These are phyloP conservation scores for Eriocheir sinensis DNA, from an alignment of 1,140 invertebrate species.

Conservation along the genomic window DNA sequence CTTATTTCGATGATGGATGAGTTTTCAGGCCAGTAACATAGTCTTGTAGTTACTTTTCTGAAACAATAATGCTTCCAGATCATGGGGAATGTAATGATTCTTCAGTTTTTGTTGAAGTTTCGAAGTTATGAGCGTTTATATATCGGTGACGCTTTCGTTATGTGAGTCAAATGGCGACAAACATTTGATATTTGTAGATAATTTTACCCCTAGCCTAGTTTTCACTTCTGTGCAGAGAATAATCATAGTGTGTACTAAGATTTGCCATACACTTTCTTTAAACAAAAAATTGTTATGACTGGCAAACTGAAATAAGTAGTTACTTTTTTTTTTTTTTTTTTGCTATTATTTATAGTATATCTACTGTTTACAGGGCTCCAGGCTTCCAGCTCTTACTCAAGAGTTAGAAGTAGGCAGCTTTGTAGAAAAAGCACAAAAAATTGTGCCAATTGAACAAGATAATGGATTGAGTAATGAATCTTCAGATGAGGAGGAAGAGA, in stretches of 20 bases:
- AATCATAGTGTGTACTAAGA: not conserved
- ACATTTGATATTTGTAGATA: not conserved
- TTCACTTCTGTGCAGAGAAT: not conserved
- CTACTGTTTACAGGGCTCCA: not conserved
- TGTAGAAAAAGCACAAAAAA: not conserved
- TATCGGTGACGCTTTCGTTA: not conserved
- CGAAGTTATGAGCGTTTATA: constrained; percentile 15
- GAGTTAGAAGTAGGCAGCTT: constrained; percentile 33
- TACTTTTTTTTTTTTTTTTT: not conserved
- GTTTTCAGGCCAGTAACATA: constrained; percentile 33
- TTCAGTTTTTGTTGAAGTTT: constrained; percentile 1
- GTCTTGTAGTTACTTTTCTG: constrained; percentile 44
- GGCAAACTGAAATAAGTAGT: constrained; percentile 31
- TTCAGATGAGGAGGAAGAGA: not conserved
- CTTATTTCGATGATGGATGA: constrained; percentile 56
- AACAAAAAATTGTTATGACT: not conserved
- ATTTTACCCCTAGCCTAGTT: not conserved
- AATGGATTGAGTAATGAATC: constrained; percentile 43
- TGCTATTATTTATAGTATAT: not conserved
- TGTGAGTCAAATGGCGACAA: not conserved
- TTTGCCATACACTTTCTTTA: constrained; percentile 8
- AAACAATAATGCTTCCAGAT: constrained; percentile 6
- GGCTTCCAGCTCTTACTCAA: not conserved
- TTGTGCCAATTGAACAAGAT: constrained; percentile 13
- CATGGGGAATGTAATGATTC: not conserved